phyloP scores from a whole-genome alignment of 2,888 invertebrate species.

The Parnassius mnemosyne region DNA sequence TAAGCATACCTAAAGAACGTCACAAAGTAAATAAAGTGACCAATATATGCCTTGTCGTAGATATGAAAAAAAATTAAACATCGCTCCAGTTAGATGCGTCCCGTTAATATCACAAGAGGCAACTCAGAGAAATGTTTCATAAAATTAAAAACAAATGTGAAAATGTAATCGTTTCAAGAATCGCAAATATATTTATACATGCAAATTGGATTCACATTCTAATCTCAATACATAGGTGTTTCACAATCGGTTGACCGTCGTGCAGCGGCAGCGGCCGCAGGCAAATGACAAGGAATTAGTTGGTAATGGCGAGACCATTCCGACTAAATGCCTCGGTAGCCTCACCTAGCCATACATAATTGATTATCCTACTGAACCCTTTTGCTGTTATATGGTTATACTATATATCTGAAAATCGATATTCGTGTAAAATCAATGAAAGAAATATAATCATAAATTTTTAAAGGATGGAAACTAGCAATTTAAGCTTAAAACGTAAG shows the following conservation, averaged over 20 bases:
- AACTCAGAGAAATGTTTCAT: not conserved
- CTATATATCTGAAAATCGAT: constrained; percentile 4
- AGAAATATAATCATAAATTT: too few species aligned
- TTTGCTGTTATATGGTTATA: constrained; percentile 29
- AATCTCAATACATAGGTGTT: constrained; percentile 40
- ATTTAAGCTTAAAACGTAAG: too few species aligned
- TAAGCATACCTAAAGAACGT: too few species aligned
- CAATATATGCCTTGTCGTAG: too few species aligned
- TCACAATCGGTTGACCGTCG: constrained; percentile 60
- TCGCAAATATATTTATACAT: constrained; percentile 9
- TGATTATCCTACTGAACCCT: constrained; percentile 65
- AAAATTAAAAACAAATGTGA: not conserved
- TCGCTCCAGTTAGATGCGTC: too few species aligned
- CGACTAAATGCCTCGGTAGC: constrained; percentile 69
- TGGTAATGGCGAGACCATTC: constrained; percentile 77
- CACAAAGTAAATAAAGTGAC: too few species aligned
- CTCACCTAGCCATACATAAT: constrained; percentile 70
- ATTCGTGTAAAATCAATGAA: not conserved
- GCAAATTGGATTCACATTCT: constrained; percentile 21
- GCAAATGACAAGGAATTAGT: constrained; percentile 79
- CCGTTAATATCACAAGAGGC: too few species aligned
- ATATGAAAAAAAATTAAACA: too few species aligned
- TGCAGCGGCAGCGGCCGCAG: constrained; percentile 56
- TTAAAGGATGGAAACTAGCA: too few species aligned
- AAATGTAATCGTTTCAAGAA: constrained; percentile 8